Percentiles rank a stretch among this genome's conserved stretches.
phyloP scores from a whole-genome alignment of 2,113 vertebrate species.

The Balaeniceps rex region DNA sequence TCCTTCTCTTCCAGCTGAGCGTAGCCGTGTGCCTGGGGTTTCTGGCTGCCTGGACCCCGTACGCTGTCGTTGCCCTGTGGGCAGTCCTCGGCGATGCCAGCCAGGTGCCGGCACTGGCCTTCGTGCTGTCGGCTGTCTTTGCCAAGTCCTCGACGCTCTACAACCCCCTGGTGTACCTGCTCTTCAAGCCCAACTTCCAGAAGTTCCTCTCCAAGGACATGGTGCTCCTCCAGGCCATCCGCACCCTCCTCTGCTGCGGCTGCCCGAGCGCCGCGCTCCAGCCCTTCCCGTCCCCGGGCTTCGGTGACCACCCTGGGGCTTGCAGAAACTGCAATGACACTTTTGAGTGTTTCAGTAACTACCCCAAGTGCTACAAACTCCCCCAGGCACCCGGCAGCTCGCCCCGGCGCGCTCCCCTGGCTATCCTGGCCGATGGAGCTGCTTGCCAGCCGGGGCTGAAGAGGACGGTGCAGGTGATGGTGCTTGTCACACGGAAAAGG shows the following conservation, averaged over 20 bases:
- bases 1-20: slow-evolving; percentile 71
- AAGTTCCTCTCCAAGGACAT: slow-evolving; percentile 59
- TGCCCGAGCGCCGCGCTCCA: background rate
- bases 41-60: slow-evolving; percentile 84
- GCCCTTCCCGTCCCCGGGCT: background rate
- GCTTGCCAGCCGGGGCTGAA: background rate
- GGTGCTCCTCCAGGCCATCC: slow-evolving; percentile 9
- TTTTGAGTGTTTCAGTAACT: background rate
- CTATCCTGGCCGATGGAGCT: background rate
- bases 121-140: slow-evolving; percentile 77
- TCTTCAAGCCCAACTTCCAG: slow-evolving; percentile 84
- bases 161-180: slow-evolving; percentile 80
- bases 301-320: background rate
- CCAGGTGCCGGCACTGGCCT: slow-evolving; percentile 75
- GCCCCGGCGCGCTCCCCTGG: rapidly evolving
- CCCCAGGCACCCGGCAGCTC: background rate
- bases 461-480: slow-evolving; percentile 17
- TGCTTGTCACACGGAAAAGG: background rate
- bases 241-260: background rate
- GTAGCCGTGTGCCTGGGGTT: slow-evolving; percentile 83
- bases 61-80: slow-evolving; percentile 80
- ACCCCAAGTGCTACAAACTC: background rate
- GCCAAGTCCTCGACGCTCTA: slow-evolving; percentile 86
- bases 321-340: background rate
- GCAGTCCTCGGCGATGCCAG: slow-evolving; percentile 68